phyloP scores from a whole-genome alignment of 2,113 vertebrate genomes.

The Anolis carolinensis region DNA sequence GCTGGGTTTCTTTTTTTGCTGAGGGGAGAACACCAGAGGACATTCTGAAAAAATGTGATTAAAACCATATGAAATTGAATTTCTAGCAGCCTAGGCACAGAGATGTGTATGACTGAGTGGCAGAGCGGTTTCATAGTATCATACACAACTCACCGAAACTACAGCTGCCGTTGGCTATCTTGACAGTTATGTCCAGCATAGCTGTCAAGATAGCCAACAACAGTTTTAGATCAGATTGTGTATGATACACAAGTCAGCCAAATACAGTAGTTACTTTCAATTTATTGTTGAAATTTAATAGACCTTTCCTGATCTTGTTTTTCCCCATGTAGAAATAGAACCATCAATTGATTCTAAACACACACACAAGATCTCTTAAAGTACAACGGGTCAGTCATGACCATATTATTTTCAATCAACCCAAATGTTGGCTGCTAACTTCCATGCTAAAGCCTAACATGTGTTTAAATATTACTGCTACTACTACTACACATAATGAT shows the following conservation, averaged over 20 bases:
- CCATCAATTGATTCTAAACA: background rate
- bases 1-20: no score
- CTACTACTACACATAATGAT: background rate
- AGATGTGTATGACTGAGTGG: background rate
- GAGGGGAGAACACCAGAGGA: background rate
- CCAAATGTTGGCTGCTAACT: background rate
- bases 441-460: no score
- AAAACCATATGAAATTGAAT: background rate
- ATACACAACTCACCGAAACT: background rate
- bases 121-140: conserved; percentile 7
- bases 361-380: background rate
- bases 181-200: background rate
- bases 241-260: background rate
- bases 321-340: no score
- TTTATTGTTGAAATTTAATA: conserved; percentile 5
- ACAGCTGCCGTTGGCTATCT: background rate
- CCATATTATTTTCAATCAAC: background rate
- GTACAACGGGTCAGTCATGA: background rate
- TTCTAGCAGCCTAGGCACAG: background rate
- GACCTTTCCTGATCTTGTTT: background rate
- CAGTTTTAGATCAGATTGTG: no score
- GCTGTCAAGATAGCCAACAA: no score
- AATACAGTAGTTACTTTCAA: conserved; percentile 4
- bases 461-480: no score
- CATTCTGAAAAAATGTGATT: background rate